Evolutionary conservation across 2,797 vertebrate species (phyloP), one percentile per base, ranked within the genome.

Genomic region (Fundulus diaphanus): DNA sequence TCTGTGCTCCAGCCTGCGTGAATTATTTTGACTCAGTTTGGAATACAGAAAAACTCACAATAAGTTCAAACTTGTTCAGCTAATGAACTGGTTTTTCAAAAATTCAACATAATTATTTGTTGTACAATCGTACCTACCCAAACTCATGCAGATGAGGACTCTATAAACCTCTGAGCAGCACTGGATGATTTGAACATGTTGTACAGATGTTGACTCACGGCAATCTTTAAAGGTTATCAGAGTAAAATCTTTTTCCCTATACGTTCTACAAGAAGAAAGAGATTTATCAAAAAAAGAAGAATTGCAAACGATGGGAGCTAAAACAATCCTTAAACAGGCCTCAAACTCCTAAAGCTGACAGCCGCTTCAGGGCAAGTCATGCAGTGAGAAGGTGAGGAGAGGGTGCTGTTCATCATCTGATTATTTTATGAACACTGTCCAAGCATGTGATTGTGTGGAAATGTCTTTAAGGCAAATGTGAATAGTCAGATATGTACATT

Each of bases 391-490:
- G 0, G 22, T 63, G 59, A 63, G 35, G 33, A 74, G 66, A 70
- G 74, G 78, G 71, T 18, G 42, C 35, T 68, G 77, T 69, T 72
- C 52, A 3, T 85, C 73, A 71, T 85, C 76, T 46, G 42, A 82
- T 85, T 86, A 86, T 86, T 65, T 78, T 81, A 72, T 40, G 69
- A 72, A 75, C 73, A 74, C 71, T 76, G 67, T 82, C 78, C 65
- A 87, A 82, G 71, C 66, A 49, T 70, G 56, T 68, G 61, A 59
- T 74, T 29, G 74, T 44, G 80, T 67, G 68, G 75, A 82, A 84
- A 83, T 75, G 74, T 85, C 73, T 88, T 92, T 93, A 93, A 93
- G 91, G 93, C 93, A 92, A 87, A 89, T 0, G 87, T 92, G 90
- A 91, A 84, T 77, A 87, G 48, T 74, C 84, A 80, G 77, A 13